These are phyloP conservation scores for Tipula vernalis DNA, from an alignment of 2,888 invertebrate species.

Conservation along the genomic window DNA sequence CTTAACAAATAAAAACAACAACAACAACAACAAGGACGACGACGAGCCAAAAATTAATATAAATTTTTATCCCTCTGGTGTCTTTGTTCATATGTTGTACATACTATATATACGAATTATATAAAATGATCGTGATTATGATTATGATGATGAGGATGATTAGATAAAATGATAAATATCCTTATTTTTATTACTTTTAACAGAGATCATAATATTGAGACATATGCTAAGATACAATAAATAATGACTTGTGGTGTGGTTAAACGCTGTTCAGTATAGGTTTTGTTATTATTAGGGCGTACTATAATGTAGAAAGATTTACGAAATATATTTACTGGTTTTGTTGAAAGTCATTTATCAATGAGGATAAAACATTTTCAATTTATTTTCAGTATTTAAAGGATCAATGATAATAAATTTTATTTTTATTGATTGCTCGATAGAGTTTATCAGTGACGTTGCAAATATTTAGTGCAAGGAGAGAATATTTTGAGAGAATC, in stretches of 20 bases:
- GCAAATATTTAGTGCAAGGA: background rate
- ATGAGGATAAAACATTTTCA: background rate
- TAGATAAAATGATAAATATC: background rate
- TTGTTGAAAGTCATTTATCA: background rate
- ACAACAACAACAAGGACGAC: background rate
- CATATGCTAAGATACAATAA: background rate
- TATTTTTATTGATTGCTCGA: background rate
- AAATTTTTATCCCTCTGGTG: background rate
- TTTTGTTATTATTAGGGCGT: background rate
- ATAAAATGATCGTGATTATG: background rate
- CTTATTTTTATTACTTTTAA: background rate
- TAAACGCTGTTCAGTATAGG: background rate
- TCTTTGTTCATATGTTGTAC: background rate
- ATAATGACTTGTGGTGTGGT: background rate
- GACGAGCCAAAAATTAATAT: background rate
- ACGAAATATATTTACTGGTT: background rate
- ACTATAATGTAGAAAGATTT: background rate
- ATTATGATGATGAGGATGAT: constrained; percentile 4
- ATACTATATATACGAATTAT: background rate
- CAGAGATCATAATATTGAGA: background rate
- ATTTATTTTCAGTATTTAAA: background rate
- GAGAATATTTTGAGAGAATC: background rate
- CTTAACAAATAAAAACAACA: background rate
- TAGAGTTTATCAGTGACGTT: background rate
- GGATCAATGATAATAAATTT: background rate